phyloP scores from a whole-genome alignment of 2,888 invertebrate genomes.

The Trimorus sp. region DNA sequence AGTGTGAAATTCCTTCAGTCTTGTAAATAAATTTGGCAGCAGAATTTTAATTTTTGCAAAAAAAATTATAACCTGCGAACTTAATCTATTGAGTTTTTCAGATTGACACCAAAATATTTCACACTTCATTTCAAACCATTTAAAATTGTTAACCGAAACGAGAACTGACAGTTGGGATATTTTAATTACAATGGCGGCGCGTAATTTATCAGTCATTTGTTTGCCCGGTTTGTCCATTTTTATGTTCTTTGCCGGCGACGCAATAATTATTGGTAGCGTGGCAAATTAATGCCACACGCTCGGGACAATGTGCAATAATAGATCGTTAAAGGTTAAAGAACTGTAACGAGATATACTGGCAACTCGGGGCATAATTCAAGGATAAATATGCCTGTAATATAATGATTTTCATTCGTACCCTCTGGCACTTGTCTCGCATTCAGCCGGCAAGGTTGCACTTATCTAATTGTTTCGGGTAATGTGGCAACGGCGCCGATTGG shows the following conservation, averaged over 20 bases:
- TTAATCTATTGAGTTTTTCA: too few species aligned
- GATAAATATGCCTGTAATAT: constrained; percentile 39
- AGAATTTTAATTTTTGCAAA: too few species aligned
- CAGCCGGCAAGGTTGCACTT: constrained; percentile 4
- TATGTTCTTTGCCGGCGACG: constrained; percentile 20
- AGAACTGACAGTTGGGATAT: not conserved
- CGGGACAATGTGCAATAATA: constrained; percentile 31
- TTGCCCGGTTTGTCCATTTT: constrained; percentile 28
- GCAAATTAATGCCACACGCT: constrained; percentile 28
- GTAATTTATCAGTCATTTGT: constrained; percentile 1
- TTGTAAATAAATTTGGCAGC: too few species aligned
- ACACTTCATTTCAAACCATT: too few species aligned
- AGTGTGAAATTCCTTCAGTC: too few species aligned
- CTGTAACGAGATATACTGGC: constrained; percentile 42
- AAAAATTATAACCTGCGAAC: too few species aligned
- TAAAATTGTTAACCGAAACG: too few species aligned
- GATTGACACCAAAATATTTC: too few species aligned
- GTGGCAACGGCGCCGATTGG: too few species aligned
- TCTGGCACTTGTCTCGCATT: constrained; percentile 16
- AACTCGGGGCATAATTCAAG: constrained; percentile 29
- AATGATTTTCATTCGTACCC: constrained; percentile 40
- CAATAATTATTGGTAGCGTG: constrained; percentile 37
- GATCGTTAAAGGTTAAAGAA: constrained; percentile 43
- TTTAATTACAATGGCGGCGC: not conserved
- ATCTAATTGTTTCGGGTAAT: not conserved